phyloP scores from a whole-genome alignment of 2,113 vertebrate species.

The Drymodes brunneopygia region DNA sequence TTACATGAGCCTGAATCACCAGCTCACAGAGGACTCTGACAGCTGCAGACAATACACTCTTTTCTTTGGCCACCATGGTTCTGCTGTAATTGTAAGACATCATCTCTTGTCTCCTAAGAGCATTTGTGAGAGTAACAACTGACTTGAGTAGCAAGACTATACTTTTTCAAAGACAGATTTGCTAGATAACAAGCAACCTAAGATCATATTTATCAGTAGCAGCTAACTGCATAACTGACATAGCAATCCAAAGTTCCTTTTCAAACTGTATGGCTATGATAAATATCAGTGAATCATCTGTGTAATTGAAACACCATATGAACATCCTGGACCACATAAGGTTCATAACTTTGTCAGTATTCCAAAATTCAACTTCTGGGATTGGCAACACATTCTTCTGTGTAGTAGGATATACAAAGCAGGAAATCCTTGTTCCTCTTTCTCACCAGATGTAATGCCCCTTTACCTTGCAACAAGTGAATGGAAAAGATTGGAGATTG shows the following conservation, averaged over 20 bases:
- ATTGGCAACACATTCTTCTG: background rate
- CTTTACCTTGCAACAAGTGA: background rate
- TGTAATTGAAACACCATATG: constrained; percentile 17
- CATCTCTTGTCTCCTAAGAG: background rate
- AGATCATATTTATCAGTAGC: background rate
- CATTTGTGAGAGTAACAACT: background rate
- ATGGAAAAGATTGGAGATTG: background rate
- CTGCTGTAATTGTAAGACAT: background rate
- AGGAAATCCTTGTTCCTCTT: constrained; percentile 22
- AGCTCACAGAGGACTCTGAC: background rate
- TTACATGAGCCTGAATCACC: background rate
- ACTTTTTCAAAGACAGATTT: background rate
- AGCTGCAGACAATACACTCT: background rate
- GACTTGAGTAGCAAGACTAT: background rate
- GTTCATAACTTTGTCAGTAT: background rate
- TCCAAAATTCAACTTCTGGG: background rate
- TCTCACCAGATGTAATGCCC: background rate
- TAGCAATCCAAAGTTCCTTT: background rate
- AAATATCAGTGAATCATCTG: constrained; percentile 17
- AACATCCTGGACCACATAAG: background rate
- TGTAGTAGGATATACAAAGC: background rate
- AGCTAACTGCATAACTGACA: background rate
- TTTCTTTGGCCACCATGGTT: background rate
- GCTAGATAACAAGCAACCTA: background rate
- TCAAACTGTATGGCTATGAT: background rate